Base-by-base conservation (phyloP, 2,888 invertebrate genomes). In the Conomelus anceps region DNA sequence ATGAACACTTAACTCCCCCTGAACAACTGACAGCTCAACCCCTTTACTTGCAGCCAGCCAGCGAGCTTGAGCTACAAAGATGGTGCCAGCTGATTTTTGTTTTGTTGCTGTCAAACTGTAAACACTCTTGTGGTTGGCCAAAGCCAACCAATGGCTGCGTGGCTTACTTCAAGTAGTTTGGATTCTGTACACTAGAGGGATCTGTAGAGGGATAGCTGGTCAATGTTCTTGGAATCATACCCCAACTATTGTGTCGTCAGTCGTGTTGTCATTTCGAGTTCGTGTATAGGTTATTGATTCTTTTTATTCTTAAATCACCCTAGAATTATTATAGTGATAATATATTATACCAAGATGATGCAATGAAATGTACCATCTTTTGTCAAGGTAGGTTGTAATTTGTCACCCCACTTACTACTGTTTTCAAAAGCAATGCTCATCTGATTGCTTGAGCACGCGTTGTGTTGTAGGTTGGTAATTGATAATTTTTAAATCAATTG, bases 61-160 rank as follows among this genome's bases (percentile, higher is more conserved):
- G 63, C 63, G 20, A 63, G 63, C 63, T 63, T n/a, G 88, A 84
- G 85, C 88, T 85, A 90, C 90, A 84, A 89, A 90, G 41, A 91
- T 88, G 23, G 90, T 89, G 90, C 88, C 89, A 90, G 90, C 91
- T 91, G 86, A 90, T 89, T 89, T 89, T 89, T 84, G 91, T 90
- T 86, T 90, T 91, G 22, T 88, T 90, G 63, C 89, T 86, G 22
- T 90, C 89, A 89, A 89, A 88, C 29, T 63, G 87, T 41, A 91
- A 90, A 23, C 22, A 89, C 90, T 89, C 90, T 91, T 91, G 91
- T 91, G 91, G 91, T 92, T 91, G 91, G 91, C 91, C 91, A 91
- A 87, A 87, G 86, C 22, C 22, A 23, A 6, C 63, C 88, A 88
- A 88, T 84, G n/a, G 17, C 24, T 26, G 86, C 23, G 22, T 4